A percentile compares a stretch with the other conserved stretches of the same genome.
phyloP scores from a whole-genome alignment of 2,113 vertebrate species.

The Gopherus evgoodei region DNA sequence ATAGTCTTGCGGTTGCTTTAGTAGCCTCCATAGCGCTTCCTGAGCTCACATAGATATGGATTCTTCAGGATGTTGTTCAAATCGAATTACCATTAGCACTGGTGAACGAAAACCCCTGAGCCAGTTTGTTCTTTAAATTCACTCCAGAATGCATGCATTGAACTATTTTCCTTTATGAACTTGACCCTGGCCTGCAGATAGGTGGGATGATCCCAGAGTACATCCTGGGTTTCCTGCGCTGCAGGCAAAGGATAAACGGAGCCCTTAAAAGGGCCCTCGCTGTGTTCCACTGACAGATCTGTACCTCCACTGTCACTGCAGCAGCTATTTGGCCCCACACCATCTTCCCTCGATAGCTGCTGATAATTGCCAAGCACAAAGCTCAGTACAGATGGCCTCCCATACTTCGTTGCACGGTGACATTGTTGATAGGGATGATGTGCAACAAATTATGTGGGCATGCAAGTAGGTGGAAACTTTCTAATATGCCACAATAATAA shows the following conservation, averaged over 20 bases:
- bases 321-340: neutral
- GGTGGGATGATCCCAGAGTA: neutral
- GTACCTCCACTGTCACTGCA: constrained; percentile 10
- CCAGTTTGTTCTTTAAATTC: neutral
- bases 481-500: constrained; percentile 79
- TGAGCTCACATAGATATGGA: neutral
- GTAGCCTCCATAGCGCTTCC: constrained; percentile 40
- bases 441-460: constrained; percentile 44
- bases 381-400: constrained; percentile 48
- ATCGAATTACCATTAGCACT: neutral
- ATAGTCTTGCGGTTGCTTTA: constrained; percentile 6
- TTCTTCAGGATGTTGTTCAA: neutral
- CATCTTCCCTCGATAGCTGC: neutral
- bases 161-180: neutral
- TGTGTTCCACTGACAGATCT: neutral
- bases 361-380: constrained; percentile 20
- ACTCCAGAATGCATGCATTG: neutral
- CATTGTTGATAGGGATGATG: constrained; percentile 34
- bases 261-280: neutral
- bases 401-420: constrained; percentile 19
- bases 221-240: neutral
- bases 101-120: neutral
- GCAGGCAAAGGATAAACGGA: neutral
- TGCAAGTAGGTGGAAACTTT: constrained; percentile 78
- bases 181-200: neutral